These are phyloP conservation scores for Lerista edwardsae DNA, from an alignment of 2,797 vertebrate species.

Conservation along the genomic window DNA sequence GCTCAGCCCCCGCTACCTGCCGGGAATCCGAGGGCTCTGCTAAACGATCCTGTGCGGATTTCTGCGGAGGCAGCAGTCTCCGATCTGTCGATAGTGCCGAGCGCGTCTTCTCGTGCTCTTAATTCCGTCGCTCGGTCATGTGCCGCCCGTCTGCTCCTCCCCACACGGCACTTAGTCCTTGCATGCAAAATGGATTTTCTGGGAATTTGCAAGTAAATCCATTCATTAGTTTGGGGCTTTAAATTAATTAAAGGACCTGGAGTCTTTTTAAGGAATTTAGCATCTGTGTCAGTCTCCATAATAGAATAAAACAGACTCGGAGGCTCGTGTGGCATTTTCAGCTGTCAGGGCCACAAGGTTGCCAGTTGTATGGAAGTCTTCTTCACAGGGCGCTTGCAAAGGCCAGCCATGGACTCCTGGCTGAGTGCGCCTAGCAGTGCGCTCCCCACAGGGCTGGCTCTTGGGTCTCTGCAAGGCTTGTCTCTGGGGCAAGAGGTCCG, in stretches of 20 bases:
- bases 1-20: neutral
- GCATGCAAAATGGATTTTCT: slow-evolving; percentile 37
- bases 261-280: slow-evolving; percentile 20
- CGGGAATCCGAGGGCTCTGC: neutral
- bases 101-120: neutral
- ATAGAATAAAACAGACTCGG: neutral
- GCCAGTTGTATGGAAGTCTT: neutral
- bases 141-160: slow-evolving; percentile 3
- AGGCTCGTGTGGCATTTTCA: neutral
- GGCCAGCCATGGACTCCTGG: too few species aligned
- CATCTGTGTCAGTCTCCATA: slow-evolving; percentile 5
- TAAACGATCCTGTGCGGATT: neutral
- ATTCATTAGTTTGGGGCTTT: slow-evolving; percentile 26
- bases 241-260: slow-evolving; percentile 32
- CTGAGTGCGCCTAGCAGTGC: too few species aligned
- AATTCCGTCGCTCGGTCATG: neutral
- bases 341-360: neutral
- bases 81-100: neutral
- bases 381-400: neutral
- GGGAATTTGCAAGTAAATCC: slow-evolving; percentile 39
- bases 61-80: neutral
- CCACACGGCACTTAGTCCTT: slow-evolving; percentile 18
- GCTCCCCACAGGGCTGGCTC: neutral
- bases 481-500: accelerated
- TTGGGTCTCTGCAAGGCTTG: neutral